Evolutionary conservation across 2,797 vertebrate genomes (phyloP).

Genomic region (Melanotaenia maccullochi): DNA sequence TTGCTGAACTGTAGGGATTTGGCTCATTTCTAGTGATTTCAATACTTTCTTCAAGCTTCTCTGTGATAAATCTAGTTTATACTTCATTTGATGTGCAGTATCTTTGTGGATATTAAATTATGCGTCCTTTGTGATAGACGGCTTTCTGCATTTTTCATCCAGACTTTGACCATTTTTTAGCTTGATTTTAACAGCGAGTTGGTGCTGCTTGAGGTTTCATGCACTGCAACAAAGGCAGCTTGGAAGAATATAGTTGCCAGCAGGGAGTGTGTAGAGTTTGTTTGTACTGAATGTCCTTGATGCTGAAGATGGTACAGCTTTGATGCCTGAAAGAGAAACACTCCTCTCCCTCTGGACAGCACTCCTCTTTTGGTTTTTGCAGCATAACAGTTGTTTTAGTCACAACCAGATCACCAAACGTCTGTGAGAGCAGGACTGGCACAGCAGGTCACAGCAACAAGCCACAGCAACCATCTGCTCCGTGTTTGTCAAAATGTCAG

Average conservation of each 20-base stretch:
- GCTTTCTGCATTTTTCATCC: not conserved
- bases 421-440: constrained; percentile 49
- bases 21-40: not conserved
- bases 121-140: not conserved
- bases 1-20: not conserved
- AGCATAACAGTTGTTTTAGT: constrained; percentile 61
- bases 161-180: not conserved
- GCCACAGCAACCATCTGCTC: constrained; percentile 65
- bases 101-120: not conserved
- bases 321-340: constrained; percentile 30
- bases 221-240: constrained; percentile 28
- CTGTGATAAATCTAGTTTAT: not conserved
- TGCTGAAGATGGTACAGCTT: constrained; percentile 46
- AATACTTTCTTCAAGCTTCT: not conserved
- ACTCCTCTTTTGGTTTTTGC: constrained; percentile 36
- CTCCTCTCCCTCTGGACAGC: constrained; percentile 31
- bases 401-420: constrained; percentile 51
- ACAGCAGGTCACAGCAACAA: constrained; percentile 60
- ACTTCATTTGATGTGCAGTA: not conserved
- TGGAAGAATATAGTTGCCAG: constrained; percentile 34
- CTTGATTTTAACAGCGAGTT: constrained; percentile 12
- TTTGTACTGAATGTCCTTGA: constrained; percentile 52
- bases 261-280: constrained; percentile 28
- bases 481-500: constrained; percentile 66
- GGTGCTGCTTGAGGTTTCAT: constrained; percentile 2